Conservation (phyloP, 2,888 invertebrate genomes). For the Macrosoma leucophasiata region DNA sequence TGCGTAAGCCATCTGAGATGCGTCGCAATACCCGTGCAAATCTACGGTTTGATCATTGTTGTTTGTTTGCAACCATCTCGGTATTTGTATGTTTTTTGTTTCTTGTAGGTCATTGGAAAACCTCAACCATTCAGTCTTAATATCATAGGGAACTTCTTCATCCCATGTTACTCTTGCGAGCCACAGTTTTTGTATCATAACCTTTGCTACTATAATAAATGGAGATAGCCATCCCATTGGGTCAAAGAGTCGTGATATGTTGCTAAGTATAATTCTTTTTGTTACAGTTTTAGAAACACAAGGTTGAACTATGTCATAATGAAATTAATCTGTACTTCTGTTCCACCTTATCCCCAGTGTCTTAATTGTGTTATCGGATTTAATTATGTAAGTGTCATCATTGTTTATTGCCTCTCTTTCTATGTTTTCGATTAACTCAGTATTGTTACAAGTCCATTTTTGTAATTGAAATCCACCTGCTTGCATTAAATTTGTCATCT, state of each 20-base stretch:
- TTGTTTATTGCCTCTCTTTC: not conserved
- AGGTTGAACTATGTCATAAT: conserved; percentile 1
- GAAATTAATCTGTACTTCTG: conserved; percentile 3
- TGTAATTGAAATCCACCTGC: conserved; percentile 12
- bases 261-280: conserved; percentile 8
- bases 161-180: conserved; percentile 21
- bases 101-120: not conserved
- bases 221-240: conserved; percentile 20
- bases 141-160: conserved; percentile 10
- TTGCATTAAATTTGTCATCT: too few relatives aligned
- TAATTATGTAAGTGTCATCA: not conserved
- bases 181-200: conserved; percentile 23
- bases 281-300: not conserved
- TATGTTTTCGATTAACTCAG: conserved; percentile 7
- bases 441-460: conserved; percentile 10
- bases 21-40: conserved; percentile 12
- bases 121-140: conserved; percentile 1
- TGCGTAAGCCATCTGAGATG: conserved; percentile 9
- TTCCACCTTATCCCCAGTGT: conserved; percentile 11
- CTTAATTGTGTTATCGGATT: conserved; percentile 3
- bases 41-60: not conserved
- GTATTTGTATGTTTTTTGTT: conserved; percentile 1
- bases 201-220: conserved; percentile 12
- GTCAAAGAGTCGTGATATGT: conserved; percentile 15
- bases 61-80: conserved; percentile 6